Percentiles rank a stretch among this genome's conserved stretches.
Evolutionary conservation across 2,888 invertebrate genomes (phyloP).

Genomic region (Dynastes tityus): DNA sequence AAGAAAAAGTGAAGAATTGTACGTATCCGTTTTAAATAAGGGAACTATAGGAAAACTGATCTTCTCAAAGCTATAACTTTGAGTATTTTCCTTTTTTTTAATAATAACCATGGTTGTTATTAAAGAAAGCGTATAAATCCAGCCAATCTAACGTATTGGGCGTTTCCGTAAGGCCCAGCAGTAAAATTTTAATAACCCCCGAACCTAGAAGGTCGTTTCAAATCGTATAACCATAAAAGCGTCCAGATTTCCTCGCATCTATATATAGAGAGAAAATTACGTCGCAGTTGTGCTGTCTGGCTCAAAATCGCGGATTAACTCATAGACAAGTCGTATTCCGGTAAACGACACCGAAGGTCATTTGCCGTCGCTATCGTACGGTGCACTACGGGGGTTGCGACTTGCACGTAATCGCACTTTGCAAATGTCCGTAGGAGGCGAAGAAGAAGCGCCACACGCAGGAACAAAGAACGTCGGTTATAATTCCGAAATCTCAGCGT

Average conservation of each 20-base stretch:
- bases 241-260: conserved; percentile 32
- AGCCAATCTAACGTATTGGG: conserved; percentile 1
- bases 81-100: too few species aligned
- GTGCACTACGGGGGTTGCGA: not conserved
- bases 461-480: conserved; percentile 30
- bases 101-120: too few species aligned
- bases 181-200: conserved; percentile 40
- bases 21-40: too few species aligned
- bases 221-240: conserved; percentile 32
- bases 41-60: too few species aligned
- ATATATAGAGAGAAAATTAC: conserved; percentile 25
- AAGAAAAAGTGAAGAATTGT: too few species aligned
- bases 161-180: not conserved
- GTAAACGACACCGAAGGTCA: conserved; percentile 3
- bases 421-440: conserved; percentile 9
- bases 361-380: conserved; percentile 6
- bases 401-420: conserved; percentile 3
- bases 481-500: conserved; percentile 49
- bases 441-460: not conserved
- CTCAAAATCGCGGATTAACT: conserved; percentile 23
- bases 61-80: too few species aligned
- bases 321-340: conserved; percentile 23
- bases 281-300: conserved; percentile 13
- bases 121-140: too few species aligned
- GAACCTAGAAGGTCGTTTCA: conserved; percentile 15